Base-by-base conservation (phyloP, 2,888 invertebrate genomes). In the Drosophila quinaria region DNA sequence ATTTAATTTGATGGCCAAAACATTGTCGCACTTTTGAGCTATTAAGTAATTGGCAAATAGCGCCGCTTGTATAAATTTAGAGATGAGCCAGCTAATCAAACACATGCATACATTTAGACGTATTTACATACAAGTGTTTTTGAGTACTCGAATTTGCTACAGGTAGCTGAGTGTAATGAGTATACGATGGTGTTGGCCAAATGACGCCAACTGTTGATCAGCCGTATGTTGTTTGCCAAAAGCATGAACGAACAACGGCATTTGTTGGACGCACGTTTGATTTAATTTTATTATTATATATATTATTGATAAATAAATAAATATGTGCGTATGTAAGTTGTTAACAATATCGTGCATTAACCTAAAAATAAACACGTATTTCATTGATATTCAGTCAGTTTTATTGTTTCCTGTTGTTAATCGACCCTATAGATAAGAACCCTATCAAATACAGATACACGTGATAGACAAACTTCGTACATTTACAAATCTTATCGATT, bases 181-280 rank as follows among this genome's bases (percentile, higher is more conserved):
- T 29, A 29, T 8, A 29, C 8, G 29, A 8, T 29, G 8, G 29
- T 19, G 47, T 44, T 61, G 65, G 61, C 70, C 29, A 61, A 85
- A 66, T 88, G 87, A 84, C 84, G 87, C 65, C 83, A 82, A 78
- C 64, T 71, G 66, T 71, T 69, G 89, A 89, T 87, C 84, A 84
- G 70, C 58, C 76, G 52, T 35, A 46, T 10, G 33, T 22, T n/a
- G 33, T 22, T 67, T 87, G 84, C 81, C 88, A 88, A 86, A 52
- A 61, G 82, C 88, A 85, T 82, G 88, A 59, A 73, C 79, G 63
- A 10, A n/a, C 33, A 42, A 41, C 41, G 41, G 39, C 39, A 41
- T 31, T 25, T n/a, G 17, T 31, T 50, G 33, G n/a, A 41, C 31
- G 17, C 60, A 60, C 60, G 44, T 44, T 61, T 61, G 17, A 8